Percentiles rank a stretch among this genome's conserved stretches.
phyloP scores from a whole-genome alignment of 2,113 vertebrate genomes.

The Gnathonemus echidnorhynchus region DNA sequence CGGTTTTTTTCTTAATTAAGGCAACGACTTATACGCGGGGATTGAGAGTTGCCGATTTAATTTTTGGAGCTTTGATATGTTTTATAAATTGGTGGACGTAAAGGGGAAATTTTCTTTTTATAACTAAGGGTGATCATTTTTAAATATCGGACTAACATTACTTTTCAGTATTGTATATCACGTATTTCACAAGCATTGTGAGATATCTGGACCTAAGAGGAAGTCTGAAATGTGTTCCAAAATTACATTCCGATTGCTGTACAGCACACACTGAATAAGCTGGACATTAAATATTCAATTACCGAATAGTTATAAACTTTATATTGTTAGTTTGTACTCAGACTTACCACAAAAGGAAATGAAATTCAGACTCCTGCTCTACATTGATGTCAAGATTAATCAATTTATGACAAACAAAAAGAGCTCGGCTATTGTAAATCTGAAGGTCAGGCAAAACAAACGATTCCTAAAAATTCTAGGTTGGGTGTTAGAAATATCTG shows the following conservation, averaged over 20 bases:
- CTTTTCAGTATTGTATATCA: neutral
- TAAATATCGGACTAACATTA: constrained; percentile 6
- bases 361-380: neutral
- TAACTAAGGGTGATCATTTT: neutral
- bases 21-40: neutral
- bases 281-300: neutral
- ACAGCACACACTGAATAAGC: neutral
- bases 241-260: neutral
- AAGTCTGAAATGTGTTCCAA: constrained; percentile 14
- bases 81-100: constrained; percentile 17
- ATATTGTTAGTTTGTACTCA: neutral
- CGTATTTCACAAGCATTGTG: constrained; percentile 15
- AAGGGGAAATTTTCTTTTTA: constrained; percentile 3
- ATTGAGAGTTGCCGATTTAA: neutral
- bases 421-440: neutral
- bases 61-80: constrained; percentile 9
- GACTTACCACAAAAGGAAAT: neutral
- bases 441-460: neutral
- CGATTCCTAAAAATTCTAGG: neutral
- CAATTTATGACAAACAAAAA: neutral
- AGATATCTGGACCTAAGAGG: constrained; percentile 10
- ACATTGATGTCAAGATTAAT: neutral
- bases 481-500: neutral
- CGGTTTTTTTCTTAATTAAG: neutral
- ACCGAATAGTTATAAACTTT: neutral